phyloP scores from a whole-genome alignment of 2,113 vertebrate genomes.

The Saguinus midas region DNA sequence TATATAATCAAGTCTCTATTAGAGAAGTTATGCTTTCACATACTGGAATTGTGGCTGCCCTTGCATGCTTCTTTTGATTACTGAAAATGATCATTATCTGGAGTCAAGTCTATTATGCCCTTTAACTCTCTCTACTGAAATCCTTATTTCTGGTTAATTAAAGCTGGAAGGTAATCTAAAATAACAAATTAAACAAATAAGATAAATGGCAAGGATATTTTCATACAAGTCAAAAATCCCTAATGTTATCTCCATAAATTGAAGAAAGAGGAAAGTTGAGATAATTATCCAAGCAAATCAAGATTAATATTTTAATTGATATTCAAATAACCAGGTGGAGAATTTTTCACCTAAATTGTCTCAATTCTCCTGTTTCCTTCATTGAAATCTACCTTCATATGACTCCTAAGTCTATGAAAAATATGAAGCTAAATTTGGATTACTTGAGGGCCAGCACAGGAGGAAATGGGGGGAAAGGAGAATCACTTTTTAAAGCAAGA shows the following conservation, averaged over 20 bases:
- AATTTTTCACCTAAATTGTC: background rate
- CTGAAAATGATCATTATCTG: background rate
- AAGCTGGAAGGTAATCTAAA: background rate
- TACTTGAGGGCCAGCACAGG: background rate
- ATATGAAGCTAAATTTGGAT: constrained; percentile 33
- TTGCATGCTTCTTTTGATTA: constrained; percentile 1
- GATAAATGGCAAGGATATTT: background rate
- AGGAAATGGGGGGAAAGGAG: background rate
- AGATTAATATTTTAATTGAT: background rate
- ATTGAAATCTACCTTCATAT: constrained; percentile 35
- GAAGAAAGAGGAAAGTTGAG: constrained; percentile 10
- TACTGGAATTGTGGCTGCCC: background rate
- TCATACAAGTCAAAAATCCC: background rate
- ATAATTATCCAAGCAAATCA: constrained; percentile 1
- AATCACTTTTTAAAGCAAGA: constrained; percentile 17
- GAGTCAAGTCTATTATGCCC: background rate
- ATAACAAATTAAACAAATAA: constrained; percentile 3
- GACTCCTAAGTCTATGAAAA: constrained; percentile 7
- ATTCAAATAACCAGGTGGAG: background rate
- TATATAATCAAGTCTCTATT: background rate
- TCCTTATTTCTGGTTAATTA: constrained; percentile 18
- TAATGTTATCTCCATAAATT: background rate
- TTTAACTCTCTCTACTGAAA: background rate
- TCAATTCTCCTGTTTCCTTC: constrained; percentile 33
- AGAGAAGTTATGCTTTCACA: background rate